Evolutionary conservation across 2,888 invertebrate genomes (phyloP).

Genomic region (Pandemis cinnamomeana): DNA sequence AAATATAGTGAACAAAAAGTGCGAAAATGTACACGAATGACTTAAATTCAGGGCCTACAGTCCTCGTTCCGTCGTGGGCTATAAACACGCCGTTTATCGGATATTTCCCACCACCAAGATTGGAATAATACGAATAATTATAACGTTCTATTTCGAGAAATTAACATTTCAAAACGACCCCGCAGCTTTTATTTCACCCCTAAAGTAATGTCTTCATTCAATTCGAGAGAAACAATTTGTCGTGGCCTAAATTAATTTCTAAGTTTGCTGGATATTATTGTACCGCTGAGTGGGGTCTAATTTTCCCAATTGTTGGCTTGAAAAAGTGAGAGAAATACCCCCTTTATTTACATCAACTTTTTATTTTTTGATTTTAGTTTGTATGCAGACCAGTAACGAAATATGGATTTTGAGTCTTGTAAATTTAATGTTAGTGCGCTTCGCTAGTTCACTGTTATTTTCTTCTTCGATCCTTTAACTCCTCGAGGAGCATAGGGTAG

Average conservation of each 20-base stretch:
- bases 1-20: neutral
- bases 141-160: slow-evolving; percentile 53
- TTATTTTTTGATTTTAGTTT: slow-evolving; percentile 10
- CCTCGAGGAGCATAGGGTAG: no score
- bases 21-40: neutral
- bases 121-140: slow-evolving; percentile 42
- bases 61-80: neutral
- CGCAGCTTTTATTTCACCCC: slow-evolving; percentile 56
- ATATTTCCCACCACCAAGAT: slow-evolving; percentile 22
- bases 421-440: neutral
- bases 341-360: slow-evolving; percentile 42
- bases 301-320: slow-evolving; percentile 53
- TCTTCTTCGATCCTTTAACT: no score
- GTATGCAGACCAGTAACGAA: neutral
- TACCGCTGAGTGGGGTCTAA: slow-evolving; percentile 55
- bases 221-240: slow-evolving; percentile 65
- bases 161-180: slow-evolving; percentile 62
- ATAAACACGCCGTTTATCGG: slow-evolving; percentile 27
- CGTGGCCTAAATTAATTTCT: slow-evolving; percentile 66
- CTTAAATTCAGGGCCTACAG: neutral
- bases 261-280: slow-evolving; percentile 60
- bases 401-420: neutral
- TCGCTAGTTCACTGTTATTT: neutral
- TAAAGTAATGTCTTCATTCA: slow-evolving; percentile 64
- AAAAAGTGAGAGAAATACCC: slow-evolving; percentile 45